Percentiles rank a stretch among this genome's conserved stretches.
phyloP scores from a whole-genome alignment of 1,140 invertebrate genomes.

The Chelonus insularis region DNA sequence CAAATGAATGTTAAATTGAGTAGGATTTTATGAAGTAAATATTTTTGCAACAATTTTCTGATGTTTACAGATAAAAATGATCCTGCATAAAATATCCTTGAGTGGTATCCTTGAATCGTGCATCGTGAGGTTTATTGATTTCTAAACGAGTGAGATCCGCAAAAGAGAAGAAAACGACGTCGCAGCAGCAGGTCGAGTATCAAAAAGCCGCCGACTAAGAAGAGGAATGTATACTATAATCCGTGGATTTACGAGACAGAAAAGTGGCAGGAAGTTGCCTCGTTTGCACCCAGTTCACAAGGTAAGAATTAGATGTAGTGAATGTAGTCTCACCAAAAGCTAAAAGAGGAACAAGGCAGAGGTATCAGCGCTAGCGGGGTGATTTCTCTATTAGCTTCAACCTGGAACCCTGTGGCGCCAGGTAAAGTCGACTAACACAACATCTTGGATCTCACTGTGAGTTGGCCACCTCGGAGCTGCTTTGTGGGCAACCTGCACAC shows the following conservation, averaged over 20 bases:
- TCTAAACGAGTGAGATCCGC: too few relatives aligned
- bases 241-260: slow-evolving; percentile 5
- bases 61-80: too few relatives aligned
- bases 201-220: background rate
- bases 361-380: background rate
- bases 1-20: too few relatives aligned
- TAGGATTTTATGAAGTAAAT: too few relatives aligned
- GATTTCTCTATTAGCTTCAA: slow-evolving; percentile 1
- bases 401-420: background rate
- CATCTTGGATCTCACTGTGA: too few relatives aligned
- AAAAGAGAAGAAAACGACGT: background rate
- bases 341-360: background rate
- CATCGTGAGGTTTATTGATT: too few relatives aligned
- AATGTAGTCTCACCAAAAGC: background rate
- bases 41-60: too few relatives aligned
- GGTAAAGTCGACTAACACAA: background rate
- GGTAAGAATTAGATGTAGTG: background rate
- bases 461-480: too few relatives aligned
- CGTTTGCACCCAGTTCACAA: background rate
- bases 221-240: slow-evolving; percentile 3
- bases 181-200: background rate
- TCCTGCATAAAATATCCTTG: too few relatives aligned
- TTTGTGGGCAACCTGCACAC: too few relatives aligned
- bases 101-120: too few relatives aligned
- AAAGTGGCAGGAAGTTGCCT: slow-evolving; percentile 5